Conservation (phyloP, 2,113 vertebrate species). For the Alligator sinensis region DNA sequence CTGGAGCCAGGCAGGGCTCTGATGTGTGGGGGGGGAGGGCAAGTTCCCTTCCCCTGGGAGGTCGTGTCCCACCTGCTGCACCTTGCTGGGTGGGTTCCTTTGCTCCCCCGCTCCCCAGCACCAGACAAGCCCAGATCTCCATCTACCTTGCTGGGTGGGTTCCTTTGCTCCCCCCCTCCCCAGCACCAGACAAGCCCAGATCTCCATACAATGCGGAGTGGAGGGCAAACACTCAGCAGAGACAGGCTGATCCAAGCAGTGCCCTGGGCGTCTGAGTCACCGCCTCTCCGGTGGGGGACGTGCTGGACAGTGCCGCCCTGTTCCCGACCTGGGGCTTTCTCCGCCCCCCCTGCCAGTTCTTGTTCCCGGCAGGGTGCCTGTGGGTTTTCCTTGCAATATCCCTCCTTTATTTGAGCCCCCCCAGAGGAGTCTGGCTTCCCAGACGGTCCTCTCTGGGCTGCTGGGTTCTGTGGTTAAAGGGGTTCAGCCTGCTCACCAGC, state of each 20-base stretch:
- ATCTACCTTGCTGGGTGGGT: accelerated
- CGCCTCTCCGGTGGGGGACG: not conserved
- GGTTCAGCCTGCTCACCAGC: too few relatives aligned
- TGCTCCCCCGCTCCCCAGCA: not conserved
- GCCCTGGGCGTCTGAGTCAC: not conserved
- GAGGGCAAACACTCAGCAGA: not conserved
- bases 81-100: not conserved
- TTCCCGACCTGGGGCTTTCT: too few relatives aligned
- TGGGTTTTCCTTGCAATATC: not conserved
- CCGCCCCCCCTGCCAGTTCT: too few relatives aligned
- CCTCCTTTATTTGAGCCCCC: not conserved
- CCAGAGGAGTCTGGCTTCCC: not conserved
- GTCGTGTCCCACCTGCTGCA: too few relatives aligned
- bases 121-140: not conserved
- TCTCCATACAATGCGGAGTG: not conserved
- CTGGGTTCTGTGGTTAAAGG: not conserved
- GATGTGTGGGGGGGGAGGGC: too few relatives aligned
- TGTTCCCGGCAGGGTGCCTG: too few relatives aligned
- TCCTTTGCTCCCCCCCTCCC: not conserved
- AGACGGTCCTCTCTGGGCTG: too few relatives aligned
- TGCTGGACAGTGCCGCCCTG: not conserved
- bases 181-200: too few relatives aligned
- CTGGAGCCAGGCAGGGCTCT: too few relatives aligned
- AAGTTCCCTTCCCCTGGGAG: too few relatives aligned
- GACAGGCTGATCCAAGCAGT: not conserved